Percentiles rank a stretch among this genome's conserved stretches.
These are phyloP conservation scores for Dolichotis patagonum DNA, from an alignment of 2,113 vertebrate species.

Conservation along the genomic window DNA sequence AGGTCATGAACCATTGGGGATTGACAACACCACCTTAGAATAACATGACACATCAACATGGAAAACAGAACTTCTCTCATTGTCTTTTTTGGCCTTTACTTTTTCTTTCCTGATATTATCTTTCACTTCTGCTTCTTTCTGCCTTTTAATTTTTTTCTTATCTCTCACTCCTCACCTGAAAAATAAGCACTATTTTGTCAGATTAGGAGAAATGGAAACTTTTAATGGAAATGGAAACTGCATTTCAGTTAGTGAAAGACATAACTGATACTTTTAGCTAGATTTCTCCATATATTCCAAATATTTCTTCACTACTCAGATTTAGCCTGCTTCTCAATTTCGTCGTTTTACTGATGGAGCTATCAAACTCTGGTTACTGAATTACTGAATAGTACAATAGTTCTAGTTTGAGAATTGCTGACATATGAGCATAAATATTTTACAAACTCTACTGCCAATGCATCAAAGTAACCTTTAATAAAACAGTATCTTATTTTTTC, in stretches of 20 bases:
- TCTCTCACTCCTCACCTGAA: neutral
- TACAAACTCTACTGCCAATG: slow-evolving; percentile 26
- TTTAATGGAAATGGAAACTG: neutral
- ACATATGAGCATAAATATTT: slow-evolving; percentile 54
- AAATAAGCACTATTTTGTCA: neutral
- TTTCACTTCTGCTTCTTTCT: neutral
- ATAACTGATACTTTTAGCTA: neutral
- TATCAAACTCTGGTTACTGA: slow-evolving; percentile 45
- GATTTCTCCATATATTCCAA: neutral
- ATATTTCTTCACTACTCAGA: neutral
- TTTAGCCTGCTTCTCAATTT: neutral
- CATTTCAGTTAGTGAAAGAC: neutral
- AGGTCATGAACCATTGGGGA: neutral
- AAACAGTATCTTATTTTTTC: slow-evolving; percentile 55
- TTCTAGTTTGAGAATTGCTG: slow-evolving; percentile 53
- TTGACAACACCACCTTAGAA: neutral
- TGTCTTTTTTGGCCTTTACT: neutral
- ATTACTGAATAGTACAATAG: neutral
- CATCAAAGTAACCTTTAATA: slow-evolving; percentile 49
- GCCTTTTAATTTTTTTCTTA: neutral
- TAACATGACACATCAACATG: neutral
- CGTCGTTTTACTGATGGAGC: slow-evolving; percentile 18
- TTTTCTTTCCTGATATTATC: neutral
- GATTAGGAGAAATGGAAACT: neutral
- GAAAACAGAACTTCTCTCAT: neutral